Evolutionary conservation across 2,888 invertebrate genomes (phyloP), one percentile per base, ranked within the genome.

Genomic region (Coleophora flavipennella): DNA sequence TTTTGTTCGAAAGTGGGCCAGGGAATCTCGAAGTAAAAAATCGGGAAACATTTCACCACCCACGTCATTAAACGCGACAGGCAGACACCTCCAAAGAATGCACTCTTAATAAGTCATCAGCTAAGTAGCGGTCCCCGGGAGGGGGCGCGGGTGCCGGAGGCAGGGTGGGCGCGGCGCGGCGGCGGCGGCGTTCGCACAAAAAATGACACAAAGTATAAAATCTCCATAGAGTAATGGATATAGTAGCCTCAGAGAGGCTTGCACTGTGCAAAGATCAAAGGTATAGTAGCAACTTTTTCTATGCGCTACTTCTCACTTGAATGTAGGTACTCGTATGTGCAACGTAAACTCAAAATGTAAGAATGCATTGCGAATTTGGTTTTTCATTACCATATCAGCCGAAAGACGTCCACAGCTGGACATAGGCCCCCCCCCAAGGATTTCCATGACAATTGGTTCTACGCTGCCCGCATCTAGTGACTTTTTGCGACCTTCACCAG

Each of bases 81-180:
- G 57, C 79, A 81, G 81, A 84, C 83, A 83, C 83, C 81, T 84
- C 76, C 67, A 71, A 80, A 83, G 83, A 83, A 84, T 83, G 77
- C 73, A 71, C 78, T 77, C 80, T 78, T 83, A 84, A 84, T 84
- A 84, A 84, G 83, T 84, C 83, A 84, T 84, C 83, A 81, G 83
- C 83, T 84, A 84, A 84, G 83, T 84, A 81, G 72, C 64, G 67
- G 63, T 51, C 54, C 53, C 46, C 39, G 50, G 57, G 51, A 59
- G 55, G 53, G 51, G 51, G 55, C 56, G 52, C 51, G 47, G 51
- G 51, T 35, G 46, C 42, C 33, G 36, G 51, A 3, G 20, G 20
- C 20, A 6, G 20, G 20, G n/a, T n/a, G 3, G 32, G 38, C 38
- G 50, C 13, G 46, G 46, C 41, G 48, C 51, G 38, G 48, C 51